Percentiles rank a stretch among this genome's conserved stretches.
These are phyloP conservation scores for Caretta caretta DNA, from an alignment of 2,113 vertebrate species.

Conservation along the genomic window DNA sequence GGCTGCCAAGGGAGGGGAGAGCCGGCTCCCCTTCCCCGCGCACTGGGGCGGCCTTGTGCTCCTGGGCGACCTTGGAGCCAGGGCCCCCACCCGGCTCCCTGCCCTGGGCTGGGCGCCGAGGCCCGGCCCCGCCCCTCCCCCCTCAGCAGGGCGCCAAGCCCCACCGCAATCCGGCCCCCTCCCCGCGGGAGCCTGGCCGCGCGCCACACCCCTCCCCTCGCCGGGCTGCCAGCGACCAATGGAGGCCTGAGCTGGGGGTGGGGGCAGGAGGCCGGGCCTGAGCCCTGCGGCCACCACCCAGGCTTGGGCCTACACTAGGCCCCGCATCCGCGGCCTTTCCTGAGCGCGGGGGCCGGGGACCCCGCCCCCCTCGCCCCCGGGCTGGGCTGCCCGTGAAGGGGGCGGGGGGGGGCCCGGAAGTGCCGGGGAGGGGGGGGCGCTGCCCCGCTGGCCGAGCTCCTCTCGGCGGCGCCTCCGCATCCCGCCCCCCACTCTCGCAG, in stretches of 20 bases:
- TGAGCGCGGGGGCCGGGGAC: neutral
- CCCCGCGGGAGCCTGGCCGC: conserved; percentile 85
- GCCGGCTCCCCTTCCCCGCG: neutral
- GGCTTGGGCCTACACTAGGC: neutral
- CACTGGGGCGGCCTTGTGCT: neutral
- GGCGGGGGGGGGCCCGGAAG: neutral
- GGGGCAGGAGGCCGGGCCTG: neutral
- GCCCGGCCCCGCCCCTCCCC: neutral
- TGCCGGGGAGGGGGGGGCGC: neutral
- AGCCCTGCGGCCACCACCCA: neutral
- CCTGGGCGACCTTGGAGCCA: neutral
- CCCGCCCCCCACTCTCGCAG: neutral
- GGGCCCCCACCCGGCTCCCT: neutral
- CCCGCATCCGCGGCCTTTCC: conserved; percentile 8
- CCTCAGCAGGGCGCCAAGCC: conserved; percentile 31
- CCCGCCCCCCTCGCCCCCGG: neutral
- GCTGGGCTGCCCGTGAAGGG: neutral
- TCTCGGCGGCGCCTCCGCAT: neutral
- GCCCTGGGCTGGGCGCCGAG: neutral
- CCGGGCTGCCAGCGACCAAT: neutral
- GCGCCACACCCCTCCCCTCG: conserved; percentile 82
- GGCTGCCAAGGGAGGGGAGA: neutral
- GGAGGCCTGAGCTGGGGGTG: neutral
- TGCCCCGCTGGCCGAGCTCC: neutral
- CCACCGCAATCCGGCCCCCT: conserved; percentile 82